These are phyloP conservation scores for Catostomus latipinnis DNA, from an alignment of 2,797 vertebrate genomes.

Conservation along the genomic window DNA sequence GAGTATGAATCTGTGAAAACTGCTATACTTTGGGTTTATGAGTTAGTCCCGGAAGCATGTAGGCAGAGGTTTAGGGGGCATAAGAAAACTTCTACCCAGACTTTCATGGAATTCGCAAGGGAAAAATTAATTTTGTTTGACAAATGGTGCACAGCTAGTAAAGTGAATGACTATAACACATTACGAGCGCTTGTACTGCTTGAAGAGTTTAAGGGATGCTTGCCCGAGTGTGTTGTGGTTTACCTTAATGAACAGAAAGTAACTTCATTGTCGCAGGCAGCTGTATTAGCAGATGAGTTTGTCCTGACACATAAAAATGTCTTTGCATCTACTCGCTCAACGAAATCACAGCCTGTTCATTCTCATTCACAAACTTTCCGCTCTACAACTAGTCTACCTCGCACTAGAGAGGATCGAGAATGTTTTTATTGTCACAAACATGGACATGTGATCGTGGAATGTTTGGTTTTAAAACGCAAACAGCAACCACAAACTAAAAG, in stretches of 20 bases:
- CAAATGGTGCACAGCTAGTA: neutral
- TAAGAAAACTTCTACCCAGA: neutral
- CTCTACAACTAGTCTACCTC: neutral
- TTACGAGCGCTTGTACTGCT: neutral
- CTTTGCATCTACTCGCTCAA: neutral
- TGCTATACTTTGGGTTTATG: too few relatives aligned
- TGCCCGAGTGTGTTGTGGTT: neutral
- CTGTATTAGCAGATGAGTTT: neutral
- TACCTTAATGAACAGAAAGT: neutral
- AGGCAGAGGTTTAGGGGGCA: neutral
- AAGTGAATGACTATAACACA: neutral
- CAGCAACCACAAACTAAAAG: neutral
- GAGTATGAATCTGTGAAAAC: too few relatives aligned
- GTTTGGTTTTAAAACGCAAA: neutral
- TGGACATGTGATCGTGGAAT: neutral
- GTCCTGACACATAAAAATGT: neutral
- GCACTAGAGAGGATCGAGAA: neutral
- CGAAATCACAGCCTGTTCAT: neutral
- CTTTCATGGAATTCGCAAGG: neutral
- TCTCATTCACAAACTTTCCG: neutral
- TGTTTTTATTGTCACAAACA: neutral
- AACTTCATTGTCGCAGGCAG: neutral
- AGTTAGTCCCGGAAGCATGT: too few relatives aligned
- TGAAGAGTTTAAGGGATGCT: neutral
- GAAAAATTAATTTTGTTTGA: neutral